Evolutionary conservation across 2,797 vertebrate genomes (phyloP), one percentile per base, ranked within the genome.

Genomic region (Malurus leucopterus): DNA sequence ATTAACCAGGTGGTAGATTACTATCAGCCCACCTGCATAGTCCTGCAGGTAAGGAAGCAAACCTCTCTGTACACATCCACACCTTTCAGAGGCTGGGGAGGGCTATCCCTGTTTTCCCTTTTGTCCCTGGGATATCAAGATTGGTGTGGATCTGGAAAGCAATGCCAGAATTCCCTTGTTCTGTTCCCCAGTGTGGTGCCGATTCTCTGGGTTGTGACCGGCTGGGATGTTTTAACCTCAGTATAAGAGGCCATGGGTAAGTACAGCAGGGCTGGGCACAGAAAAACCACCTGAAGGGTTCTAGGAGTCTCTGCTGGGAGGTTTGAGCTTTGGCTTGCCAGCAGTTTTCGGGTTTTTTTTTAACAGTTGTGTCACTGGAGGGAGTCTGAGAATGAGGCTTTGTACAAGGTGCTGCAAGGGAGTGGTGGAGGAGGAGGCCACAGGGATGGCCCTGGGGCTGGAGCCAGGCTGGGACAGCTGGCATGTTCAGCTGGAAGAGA

Each of bases 1-100:
- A 99, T 99, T 93, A 99, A 99, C 93, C 99, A 99, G 95, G 99
- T 99, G 93, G 98, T 99, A 88, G 99, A 99, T 95, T 99, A 98
- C 95, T 99, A 99, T 93, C 99, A 99, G 96, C 99, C 99, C 3
- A 99, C 99, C 3, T 99, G 99, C 95, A 99, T 99, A 63, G 99
- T 99, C 30, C 97, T 99, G 22, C 99, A 99, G 98, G 99, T 99
- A 97, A 95, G 93, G 49, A 40, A 32, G 29, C 27, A 8, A 36
- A n/a, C 2, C 24, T 55, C 40, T 50, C 40, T 29, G 21, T 10
- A 3, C 6, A 0, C 15, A 5, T 15, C 21, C n/a, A 0, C 2
- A 1, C 36, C n/a, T 77, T 43, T 10, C n/a, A 8, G 71, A 27
- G 71, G 32, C 30, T 69, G 27, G 47, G 38, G 21, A 27, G n/a